Conservation (phyloP, 1,140 invertebrate genomes). For the Anagrus nilaparvatae region DNA sequence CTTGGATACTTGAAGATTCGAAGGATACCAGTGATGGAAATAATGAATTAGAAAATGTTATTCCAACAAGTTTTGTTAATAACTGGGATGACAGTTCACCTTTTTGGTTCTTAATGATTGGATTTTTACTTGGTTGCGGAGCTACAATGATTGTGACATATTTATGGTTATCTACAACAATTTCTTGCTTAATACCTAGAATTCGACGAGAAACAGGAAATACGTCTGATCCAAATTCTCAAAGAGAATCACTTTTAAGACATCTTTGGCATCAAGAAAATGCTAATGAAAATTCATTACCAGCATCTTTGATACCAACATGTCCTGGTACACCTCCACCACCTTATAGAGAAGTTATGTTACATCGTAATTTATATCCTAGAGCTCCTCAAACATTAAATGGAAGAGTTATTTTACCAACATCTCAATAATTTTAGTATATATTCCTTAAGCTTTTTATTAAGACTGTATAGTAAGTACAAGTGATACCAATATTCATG, state of each 20-base stretch:
- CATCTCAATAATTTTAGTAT: no score
- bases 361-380: slow-evolving; percentile 22
- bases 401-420: no score
- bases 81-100: slow-evolving; percentile 16
- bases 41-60: not conserved
- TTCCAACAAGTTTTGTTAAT: not conserved
- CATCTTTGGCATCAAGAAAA: slow-evolving; percentile 15
- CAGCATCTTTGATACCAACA: slow-evolving; percentile 12
- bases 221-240: slow-evolving; percentile 17
- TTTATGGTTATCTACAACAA: slow-evolving; percentile 23
- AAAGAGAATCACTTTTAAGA: slow-evolving; percentile 24
- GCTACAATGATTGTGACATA: slow-evolving; percentile 27
- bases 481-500: no score
- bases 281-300: slow-evolving; percentile 1
- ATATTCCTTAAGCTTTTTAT: no score
- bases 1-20: slow-evolving; percentile 12
- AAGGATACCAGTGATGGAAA: not conserved
- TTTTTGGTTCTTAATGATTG: slow-evolving; percentile 27
- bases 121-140: slow-evolving; percentile 27
- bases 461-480: no score
- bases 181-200: slow-evolving; percentile 16
- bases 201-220: slow-evolving; percentile 14
- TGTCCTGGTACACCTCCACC: slow-evolving; percentile 36
- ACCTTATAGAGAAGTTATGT: slow-evolving; percentile 34
- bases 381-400: no score